Conservation (phyloP, 2,888 invertebrate genomes). For the Parnassius smintheus region DNA sequence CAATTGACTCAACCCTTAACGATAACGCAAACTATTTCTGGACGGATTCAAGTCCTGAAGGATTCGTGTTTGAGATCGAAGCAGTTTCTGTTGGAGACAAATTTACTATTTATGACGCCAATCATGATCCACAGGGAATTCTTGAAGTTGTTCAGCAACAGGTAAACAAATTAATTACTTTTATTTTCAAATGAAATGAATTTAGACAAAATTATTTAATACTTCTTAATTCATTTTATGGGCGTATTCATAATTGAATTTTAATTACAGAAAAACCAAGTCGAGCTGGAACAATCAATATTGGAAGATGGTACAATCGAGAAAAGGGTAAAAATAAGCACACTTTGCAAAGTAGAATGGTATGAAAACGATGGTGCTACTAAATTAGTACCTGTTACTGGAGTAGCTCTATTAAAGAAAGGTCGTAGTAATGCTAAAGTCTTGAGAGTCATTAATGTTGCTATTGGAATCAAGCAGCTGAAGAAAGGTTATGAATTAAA, state of each 20-base stretch:
- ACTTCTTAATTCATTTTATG: no score
- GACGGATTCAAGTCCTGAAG: slow-evolving; percentile 88
- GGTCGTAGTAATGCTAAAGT: slow-evolving; percentile 76
- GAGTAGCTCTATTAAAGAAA: slow-evolving; percentile 79
- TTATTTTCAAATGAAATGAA: no score
- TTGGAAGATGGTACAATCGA: slow-evolving; percentile 74
- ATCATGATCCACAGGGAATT: slow-evolving; percentile 84
- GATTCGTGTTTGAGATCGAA: slow-evolving; percentile 87
- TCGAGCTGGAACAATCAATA: slow-evolving; percentile 71
- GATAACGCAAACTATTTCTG: slow-evolving; percentile 88
- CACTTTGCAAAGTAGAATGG: slow-evolving; percentile 85
- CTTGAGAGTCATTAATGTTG: slow-evolving; percentile 79
- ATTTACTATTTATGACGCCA: slow-evolving; percentile 86
- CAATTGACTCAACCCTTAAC: slow-evolving; percentile 82
- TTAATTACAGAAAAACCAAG: slow-evolving; percentile 68
- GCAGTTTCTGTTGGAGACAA: slow-evolving; percentile 85
- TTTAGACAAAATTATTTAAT: no score
- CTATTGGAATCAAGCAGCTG: slow-evolving; percentile 77
- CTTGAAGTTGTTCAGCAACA: slow-evolving; percentile 84
- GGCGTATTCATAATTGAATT: slow-evolving; percentile 5
- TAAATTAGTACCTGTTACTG: slow-evolving; percentile 81
- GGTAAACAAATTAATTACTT: slow-evolving; percentile 61
- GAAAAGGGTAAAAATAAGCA: slow-evolving; percentile 82
- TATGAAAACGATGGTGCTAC: slow-evolving; percentile 83
- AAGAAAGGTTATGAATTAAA: slow-evolving; percentile 82